Evolutionary conservation across 1,140 invertebrate species (phyloP).

Genomic region (Heliothis subflexa): DNA sequence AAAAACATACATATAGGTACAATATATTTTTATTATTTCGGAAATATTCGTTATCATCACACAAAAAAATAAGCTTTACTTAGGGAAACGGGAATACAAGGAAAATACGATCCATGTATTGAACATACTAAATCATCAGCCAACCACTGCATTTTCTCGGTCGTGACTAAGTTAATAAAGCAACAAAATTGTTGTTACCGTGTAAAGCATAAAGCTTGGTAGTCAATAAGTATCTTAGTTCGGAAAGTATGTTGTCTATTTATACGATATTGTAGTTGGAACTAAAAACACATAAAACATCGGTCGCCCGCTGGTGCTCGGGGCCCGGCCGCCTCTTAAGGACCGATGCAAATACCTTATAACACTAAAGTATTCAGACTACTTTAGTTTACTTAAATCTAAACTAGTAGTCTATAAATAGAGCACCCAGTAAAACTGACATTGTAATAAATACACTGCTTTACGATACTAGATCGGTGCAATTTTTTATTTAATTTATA

Average conservation of each 20-base stretch:
- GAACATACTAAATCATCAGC: background rate
- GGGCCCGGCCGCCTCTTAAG: constrained; percentile 43
- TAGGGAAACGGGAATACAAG: background rate
- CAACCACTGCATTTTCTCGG: background rate
- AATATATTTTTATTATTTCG: no score
- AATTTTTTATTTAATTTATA: constrained; percentile 45
- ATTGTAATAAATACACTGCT: constrained; percentile 59
- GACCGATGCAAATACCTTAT: constrained; percentile 48
- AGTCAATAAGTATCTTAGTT: constrained; percentile 31
- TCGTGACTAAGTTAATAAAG: constrained; percentile 19
- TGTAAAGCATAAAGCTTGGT: constrained; percentile 20
- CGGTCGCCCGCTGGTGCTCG: constrained; percentile 47
- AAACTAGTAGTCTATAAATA: constrained; percentile 62
- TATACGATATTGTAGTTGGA: constrained; percentile 49
- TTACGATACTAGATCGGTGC: constrained; percentile 53
- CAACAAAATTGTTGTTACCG: constrained; percentile 14
- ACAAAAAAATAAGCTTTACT: no score
- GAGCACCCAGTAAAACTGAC: constrained; percentile 60
- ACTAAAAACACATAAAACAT: constrained; percentile 54
- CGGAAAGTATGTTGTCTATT: constrained; percentile 36
- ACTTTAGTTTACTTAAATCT: constrained; percentile 55
- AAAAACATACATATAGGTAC: no score
- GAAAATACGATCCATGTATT: background rate
- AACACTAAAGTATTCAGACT: constrained; percentile 53
- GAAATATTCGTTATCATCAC: no score